These are phyloP conservation scores for Sinella curviseta DNA, from an alignment of 1,140 invertebrate species.

Conservation along the genomic window DNA sequence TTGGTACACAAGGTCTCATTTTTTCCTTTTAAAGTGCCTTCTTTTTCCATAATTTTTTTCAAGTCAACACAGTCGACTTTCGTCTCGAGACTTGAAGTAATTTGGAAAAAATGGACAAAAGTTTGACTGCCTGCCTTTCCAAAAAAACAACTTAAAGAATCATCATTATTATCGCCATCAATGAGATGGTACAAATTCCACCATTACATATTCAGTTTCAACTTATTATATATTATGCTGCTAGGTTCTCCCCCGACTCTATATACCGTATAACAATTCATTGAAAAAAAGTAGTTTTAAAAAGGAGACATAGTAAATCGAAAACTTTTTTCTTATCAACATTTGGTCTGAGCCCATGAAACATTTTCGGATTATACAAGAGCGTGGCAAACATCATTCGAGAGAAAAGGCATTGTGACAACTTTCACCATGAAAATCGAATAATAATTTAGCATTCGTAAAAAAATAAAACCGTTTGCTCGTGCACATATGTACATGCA, in stretches of 20 bases:
- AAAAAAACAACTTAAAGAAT: not conserved
- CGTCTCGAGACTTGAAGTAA: not conserved
- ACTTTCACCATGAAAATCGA: slow-evolving; percentile 10
- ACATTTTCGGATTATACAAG: no score
- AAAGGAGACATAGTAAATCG: not conserved
- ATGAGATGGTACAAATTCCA: not conserved
- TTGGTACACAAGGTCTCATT: no score
- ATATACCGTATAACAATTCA: no score
- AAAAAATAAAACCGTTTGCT: not conserved
- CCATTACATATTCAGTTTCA: not conserved
- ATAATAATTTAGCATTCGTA: slow-evolving; percentile 13
- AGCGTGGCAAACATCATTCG: no score
- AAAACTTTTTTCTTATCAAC: not conserved
- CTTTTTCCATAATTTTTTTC: no score
- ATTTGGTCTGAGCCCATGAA: no score
- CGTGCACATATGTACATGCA: not conserved
- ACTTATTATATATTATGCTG: not conserved
- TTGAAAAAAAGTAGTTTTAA: no score
- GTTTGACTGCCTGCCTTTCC: not conserved
- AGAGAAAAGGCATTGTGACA: slow-evolving; percentile 1
- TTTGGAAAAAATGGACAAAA: not conserved
- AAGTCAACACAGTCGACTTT: no score
- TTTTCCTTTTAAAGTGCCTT: no score
- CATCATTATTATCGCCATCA: not conserved
- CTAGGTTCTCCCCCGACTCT: no score